Evolutionary conservation across 2,113 vertebrate genomes (phyloP).

Genomic region (Solea senegalensis): DNA sequence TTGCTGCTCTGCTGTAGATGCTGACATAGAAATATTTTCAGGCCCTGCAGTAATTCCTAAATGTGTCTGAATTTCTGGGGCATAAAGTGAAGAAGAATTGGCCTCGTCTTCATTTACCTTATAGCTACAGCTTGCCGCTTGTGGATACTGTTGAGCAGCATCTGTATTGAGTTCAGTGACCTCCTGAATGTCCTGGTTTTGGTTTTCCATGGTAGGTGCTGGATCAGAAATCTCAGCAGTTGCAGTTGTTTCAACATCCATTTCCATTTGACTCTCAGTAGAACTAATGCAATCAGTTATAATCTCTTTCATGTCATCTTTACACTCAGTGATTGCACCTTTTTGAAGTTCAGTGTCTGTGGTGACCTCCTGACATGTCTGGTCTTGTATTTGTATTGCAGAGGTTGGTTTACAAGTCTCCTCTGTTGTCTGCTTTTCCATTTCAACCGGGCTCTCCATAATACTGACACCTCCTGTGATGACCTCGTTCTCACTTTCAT

Average conservation of each 20-base stretch:
- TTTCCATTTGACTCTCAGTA: conserved; percentile 19
- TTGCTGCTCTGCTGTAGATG: conserved; percentile 20
- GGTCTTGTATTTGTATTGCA: conserved; percentile 17
- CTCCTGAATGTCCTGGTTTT: conserved; percentile 6
- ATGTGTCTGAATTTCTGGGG: conserved; percentile 18
- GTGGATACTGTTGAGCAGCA: conserved; percentile 1
- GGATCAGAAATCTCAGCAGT: conserved; percentile 10
- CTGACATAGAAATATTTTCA: conserved; percentile 21
- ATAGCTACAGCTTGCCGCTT: neutral
- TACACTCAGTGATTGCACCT: neutral
- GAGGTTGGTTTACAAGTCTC: conserved; percentile 23
- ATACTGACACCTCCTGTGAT: neutral
- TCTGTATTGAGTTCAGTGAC: conserved; percentile 9
- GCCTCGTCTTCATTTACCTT: conserved; percentile 7
- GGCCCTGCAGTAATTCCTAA: conserved; percentile 1
- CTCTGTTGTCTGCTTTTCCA: conserved; percentile 22
- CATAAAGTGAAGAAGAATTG: conserved; percentile 6
- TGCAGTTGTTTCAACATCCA: conserved; percentile 14
- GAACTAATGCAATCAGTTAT: neutral
- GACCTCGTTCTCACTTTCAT: conserved; percentile 14
- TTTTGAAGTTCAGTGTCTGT: conserved; percentile 8
- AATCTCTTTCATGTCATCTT: conserved; percentile 8
- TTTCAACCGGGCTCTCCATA: conserved; percentile 16
- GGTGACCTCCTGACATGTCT: conserved; percentile 4
- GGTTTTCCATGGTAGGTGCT: conserved; percentile 4